These are phyloP conservation scores for Xestia ashworthii DNA, from an alignment of 2,888 invertebrate species.

Conservation along the genomic window DNA sequence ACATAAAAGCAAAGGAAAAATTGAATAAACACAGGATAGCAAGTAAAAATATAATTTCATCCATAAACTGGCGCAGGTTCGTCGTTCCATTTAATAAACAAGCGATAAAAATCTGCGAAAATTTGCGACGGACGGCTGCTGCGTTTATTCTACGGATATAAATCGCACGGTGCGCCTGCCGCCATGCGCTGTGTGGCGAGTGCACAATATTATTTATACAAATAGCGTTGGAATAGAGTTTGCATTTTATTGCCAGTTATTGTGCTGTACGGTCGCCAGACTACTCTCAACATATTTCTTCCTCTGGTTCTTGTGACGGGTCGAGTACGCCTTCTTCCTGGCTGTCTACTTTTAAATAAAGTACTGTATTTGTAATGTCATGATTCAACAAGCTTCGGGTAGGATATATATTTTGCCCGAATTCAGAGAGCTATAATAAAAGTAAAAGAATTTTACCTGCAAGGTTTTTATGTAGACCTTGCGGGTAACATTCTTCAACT, in stretches of 20 bases:
- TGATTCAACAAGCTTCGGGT: neutral
- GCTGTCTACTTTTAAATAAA: neutral
- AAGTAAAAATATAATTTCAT: slow-evolving; percentile 28
- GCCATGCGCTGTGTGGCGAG: slow-evolving; percentile 20
- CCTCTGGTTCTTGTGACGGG: neutral
- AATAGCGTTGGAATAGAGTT: slow-evolving; percentile 39
- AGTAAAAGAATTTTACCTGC: slow-evolving; percentile 12
- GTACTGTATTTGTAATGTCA: slow-evolving; percentile 14
- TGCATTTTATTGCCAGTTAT: slow-evolving; percentile 41
- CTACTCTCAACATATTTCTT: slow-evolving; percentile 14
- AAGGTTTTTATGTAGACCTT: neutral
- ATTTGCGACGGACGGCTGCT: slow-evolving; percentile 48
- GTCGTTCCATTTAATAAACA: slow-evolving; percentile 57
- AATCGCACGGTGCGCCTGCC: slow-evolving; percentile 43
- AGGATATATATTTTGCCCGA: neutral
- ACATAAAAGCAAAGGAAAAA: slow-evolving; percentile 6
- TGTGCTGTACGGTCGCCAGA: slow-evolving; percentile 1
- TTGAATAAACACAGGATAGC: neutral
- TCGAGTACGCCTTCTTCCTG: slow-evolving; percentile 16
- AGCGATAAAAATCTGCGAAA: slow-evolving; percentile 48
- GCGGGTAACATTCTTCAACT: slow-evolving; percentile 21
- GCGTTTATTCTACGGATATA: slow-evolving; percentile 47
- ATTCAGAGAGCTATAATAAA: neutral
- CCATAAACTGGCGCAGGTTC: slow-evolving; percentile 25
- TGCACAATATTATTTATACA: slow-evolving; percentile 54